Evolutionary conservation across 2,113 vertebrate species (phyloP), one percentile per base, ranked within the genome.

Genomic region (Apteryx owenii): DNA sequence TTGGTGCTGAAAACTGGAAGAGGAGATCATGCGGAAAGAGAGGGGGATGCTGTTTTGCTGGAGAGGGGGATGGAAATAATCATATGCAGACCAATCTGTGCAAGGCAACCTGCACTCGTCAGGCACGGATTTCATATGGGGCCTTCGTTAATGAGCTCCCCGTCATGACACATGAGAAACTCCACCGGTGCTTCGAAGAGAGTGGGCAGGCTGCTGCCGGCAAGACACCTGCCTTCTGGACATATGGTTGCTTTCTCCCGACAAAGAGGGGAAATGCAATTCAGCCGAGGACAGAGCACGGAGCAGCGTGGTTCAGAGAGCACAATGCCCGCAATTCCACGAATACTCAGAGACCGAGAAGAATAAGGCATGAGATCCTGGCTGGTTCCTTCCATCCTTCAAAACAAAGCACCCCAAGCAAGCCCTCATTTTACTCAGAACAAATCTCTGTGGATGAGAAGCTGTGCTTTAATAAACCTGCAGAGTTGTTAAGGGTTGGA

Each of bases 231-330:
- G 86, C 65, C 88, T 58, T 29, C 81, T 60, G 65, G 92, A 93
- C 94, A 95, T 18, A 85, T 70, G 90, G 89, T 54, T 28, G 0
- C 31, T 20, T 28, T 81, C 48, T 54, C 51, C 86, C 60, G 46
- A 64, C 76, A 97, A 76, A 82, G 56, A 18, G 77, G 38, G 46
- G 40, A 50, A 54, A 36, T 4, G 26, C 48, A 70, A 85, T 9
- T 50, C 60, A 85, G 19, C n/a, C 0, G 0, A 54, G 29, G 62
- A 26, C 54, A 42, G 68, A n/a, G 7, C 1, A 0, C 3, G 51
- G 36, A 68, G 54, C 4, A 9, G 20, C 3, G 0, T 2, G 10
- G 51, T 53, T 89, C 50, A 50, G 75, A 29, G 81, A 72, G 42
- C 64, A 54, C 56, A 29, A 77, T 4, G 25, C 12, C 61, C 25